Percentiles rank a stretch among this genome's conserved stretches.
Conservation (phyloP, 2,797 vertebrate species). For the Tarsius wallacei region DNA sequence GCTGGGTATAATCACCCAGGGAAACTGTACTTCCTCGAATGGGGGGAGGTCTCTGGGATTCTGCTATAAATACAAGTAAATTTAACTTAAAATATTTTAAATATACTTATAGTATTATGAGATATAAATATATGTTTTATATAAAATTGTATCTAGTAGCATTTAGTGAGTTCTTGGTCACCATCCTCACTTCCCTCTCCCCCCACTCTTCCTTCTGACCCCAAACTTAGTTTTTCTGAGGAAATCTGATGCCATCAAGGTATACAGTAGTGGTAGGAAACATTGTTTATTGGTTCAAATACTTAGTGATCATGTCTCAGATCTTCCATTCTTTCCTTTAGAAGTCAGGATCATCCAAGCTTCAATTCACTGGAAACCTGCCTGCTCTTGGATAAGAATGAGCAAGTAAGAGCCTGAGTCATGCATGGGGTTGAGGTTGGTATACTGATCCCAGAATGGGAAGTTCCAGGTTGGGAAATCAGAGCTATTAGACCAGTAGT, state of each 20-base stretch:
- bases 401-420: slow-evolving; percentile 80
- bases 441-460: background rate
- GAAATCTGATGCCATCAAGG: background rate
- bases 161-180: background rate
- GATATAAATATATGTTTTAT: background rate
- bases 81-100: background rate
- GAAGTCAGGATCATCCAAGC: slow-evolving; percentile 67
- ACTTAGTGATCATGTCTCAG: background rate
- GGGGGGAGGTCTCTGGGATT: background rate
- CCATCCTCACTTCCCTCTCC: background rate
- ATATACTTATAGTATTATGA: background rate
- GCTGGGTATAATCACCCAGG: slow-evolving; percentile 25
- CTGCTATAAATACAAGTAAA: background rate
- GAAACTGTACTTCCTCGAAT: background rate
- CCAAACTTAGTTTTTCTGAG: slow-evolving; percentile 33
- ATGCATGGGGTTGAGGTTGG: background rate
- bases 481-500: background rate
- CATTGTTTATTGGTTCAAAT: background rate
- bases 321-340: slow-evolving; percentile 72
- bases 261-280: background rate
- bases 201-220: background rate
- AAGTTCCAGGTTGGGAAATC: background rate
- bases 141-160: background rate
- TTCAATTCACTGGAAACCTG: slow-evolving; percentile 62
- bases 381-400: background rate